Conservation (phyloP, 2,888 invertebrate genomes). For the Ectropis crepuscularia region DNA sequence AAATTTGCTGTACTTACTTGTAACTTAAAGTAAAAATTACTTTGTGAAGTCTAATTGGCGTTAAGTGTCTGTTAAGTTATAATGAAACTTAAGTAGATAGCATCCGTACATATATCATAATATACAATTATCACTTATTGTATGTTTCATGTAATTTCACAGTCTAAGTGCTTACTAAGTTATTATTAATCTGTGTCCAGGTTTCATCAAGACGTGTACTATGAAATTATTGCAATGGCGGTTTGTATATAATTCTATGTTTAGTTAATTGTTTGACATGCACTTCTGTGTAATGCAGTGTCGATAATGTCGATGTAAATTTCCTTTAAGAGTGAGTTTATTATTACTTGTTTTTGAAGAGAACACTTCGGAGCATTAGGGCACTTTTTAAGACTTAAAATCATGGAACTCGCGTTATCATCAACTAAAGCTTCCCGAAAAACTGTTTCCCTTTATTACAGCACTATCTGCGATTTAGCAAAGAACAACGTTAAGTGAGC, state of each 20-base stretch:
- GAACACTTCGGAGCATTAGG: no score
- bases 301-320: background rate
- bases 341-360: constrained; percentile 12
- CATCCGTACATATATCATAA: constrained; percentile 68
- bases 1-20: constrained; percentile 32
- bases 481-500: no score
- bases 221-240: constrained; percentile 61
- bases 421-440: no score
- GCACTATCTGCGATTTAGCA: no score
- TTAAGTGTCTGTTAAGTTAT: constrained; percentile 80
- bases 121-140: constrained; percentile 74
- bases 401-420: no score
- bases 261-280: constrained; percentile 46
- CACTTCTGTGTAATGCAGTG: constrained; percentile 41
- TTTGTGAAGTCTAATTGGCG: constrained; percentile 69
- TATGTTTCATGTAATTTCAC: constrained; percentile 64
- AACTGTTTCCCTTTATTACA: no score
- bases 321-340: background rate
- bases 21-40: constrained; percentile 37
- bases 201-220: constrained; percentile 42
- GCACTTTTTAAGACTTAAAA: no score
- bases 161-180: constrained; percentile 49
- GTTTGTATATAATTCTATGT: constrained; percentile 60
- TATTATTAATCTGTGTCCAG: constrained; percentile 36
- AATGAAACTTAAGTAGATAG: constrained; percentile 78